phyloP scores from a whole-genome alignment of 1,140 invertebrate genomes.

The Diabrotica undecimpunctata region DNA sequence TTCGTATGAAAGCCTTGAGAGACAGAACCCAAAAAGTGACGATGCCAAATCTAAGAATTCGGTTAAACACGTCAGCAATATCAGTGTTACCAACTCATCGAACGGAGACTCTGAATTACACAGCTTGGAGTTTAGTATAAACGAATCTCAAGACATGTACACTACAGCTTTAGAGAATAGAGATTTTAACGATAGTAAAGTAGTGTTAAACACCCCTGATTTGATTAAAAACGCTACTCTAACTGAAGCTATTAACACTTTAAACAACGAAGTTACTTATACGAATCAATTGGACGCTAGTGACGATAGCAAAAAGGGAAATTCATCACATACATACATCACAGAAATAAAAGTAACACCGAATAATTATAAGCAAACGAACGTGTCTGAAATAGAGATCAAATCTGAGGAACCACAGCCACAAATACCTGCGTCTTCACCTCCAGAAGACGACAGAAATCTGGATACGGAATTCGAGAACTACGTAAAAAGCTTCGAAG shows the following conservation, averaged over 20 bases:
- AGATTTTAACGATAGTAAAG: slow-evolving; percentile 24
- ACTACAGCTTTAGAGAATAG: slow-evolving; percentile 36
- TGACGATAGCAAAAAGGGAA: slow-evolving; percentile 15
- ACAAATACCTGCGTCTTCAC: neutral
- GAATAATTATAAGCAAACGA: slow-evolving; percentile 26
- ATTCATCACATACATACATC: slow-evolving; percentile 39
- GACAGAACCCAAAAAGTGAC: slow-evolving; percentile 48
- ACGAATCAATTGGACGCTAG: slow-evolving; percentile 17
- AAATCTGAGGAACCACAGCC: slow-evolving; percentile 18
- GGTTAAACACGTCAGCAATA: slow-evolving; percentile 24
- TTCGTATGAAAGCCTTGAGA: slow-evolving; percentile 55
- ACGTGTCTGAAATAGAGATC: slow-evolving; percentile 39
- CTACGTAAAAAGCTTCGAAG: slow-evolving; percentile 42
- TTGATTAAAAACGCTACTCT: slow-evolving; percentile 37
- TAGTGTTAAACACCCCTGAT: slow-evolving; percentile 27
- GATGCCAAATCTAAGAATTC: slow-evolving; percentile 48
- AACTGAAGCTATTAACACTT: slow-evolving; percentile 34
- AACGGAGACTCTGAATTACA: slow-evolving; percentile 32
- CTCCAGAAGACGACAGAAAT: slow-evolving; percentile 22
- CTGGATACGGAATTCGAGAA: slow-evolving; percentile 41
- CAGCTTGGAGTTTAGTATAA: slow-evolving; percentile 34
- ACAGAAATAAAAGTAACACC: slow-evolving; percentile 45
- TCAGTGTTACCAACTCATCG: slow-evolving; percentile 34
- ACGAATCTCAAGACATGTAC: slow-evolving; percentile 35
- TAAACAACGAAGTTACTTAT: slow-evolving; percentile 34